Percentiles rank a stretch among this genome's conserved stretches.
Conservation (phyloP, 2,113 vertebrate species). For the Oreocharis arfaki region DNA sequence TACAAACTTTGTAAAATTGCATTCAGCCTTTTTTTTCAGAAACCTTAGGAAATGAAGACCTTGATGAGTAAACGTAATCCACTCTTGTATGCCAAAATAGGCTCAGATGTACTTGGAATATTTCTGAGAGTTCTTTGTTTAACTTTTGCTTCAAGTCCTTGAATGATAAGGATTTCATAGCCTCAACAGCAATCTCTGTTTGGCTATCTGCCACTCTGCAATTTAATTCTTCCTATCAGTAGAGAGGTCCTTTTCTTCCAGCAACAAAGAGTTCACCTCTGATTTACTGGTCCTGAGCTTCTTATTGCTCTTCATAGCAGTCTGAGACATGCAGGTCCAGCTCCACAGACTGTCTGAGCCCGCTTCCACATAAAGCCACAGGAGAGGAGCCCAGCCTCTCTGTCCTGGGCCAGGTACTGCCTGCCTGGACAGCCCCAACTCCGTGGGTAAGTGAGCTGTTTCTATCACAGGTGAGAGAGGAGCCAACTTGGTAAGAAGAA, state of each 20-base stretch:
- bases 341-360: background rate
- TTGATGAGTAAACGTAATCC: background rate
- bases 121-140: background rate
- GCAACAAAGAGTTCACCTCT: background rate
- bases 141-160: background rate
- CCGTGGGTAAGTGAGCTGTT: background rate
- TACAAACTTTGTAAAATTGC: background rate
- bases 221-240: background rate
- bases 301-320: background rate
- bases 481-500: background rate
- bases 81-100: background rate
- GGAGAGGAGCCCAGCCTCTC: background rate
- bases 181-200: background rate
- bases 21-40: background rate
- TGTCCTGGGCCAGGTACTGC: background rate
- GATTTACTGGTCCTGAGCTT: background rate
- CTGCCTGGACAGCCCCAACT: background rate
- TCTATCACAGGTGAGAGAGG: background rate
- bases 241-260: background rate
- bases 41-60: background rate
- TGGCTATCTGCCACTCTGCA: background rate
- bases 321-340: background rate
- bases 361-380: background rate
- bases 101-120: background rate
- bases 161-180: background rate